A percentile compares a stretch with the other conserved stretches of the same genome.
Evolutionary conservation across 2,888 invertebrate genomes (phyloP).

Genomic region (Bibio marci): DNA sequence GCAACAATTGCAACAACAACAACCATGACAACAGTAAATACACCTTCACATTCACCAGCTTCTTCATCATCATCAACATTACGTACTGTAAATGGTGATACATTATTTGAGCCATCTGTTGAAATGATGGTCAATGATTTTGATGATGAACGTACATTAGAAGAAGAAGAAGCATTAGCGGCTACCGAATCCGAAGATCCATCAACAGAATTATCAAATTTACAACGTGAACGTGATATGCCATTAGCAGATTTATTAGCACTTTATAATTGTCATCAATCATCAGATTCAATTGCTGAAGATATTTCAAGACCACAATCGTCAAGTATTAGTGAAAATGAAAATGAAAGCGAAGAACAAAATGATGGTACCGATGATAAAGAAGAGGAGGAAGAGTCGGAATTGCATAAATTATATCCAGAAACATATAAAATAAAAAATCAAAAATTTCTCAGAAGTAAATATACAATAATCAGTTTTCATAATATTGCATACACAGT

Average conservation of each 20-base stretch:
- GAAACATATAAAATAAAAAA: slow-evolving; percentile 24
- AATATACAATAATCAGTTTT: slow-evolving; percentile 8
- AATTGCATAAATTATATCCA: slow-evolving; percentile 36
- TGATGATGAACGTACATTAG: slow-evolving; percentile 91
- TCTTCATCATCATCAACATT: not conserved
- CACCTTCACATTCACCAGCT: not conserved
- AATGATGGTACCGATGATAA: slow-evolving; percentile 20
- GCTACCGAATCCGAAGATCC: slow-evolving; percentile 72
- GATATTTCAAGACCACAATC: not conserved
- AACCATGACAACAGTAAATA: not conserved
- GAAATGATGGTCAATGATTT: slow-evolving; percentile 97
- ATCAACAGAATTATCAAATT: slow-evolving; percentile 71
- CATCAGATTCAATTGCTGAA: slow-evolving; percentile 17
- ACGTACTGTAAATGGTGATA: slow-evolving; percentile 12
- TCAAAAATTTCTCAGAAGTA: slow-evolving; percentile 35
- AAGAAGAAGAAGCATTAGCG: slow-evolving; percentile 91
- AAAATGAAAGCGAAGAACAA: slow-evolving; percentile 13
- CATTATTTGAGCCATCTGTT: slow-evolving; percentile 77
- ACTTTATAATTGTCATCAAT: slow-evolving; percentile 57
- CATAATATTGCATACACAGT: no score
- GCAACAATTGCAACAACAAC: not conserved
- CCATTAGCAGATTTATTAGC: slow-evolving; percentile 84
- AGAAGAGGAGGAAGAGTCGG: slow-evolving; percentile 27
- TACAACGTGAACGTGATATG: slow-evolving; percentile 91
- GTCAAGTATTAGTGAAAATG: not conserved